Conservation (phyloP, 2,113 vertebrate species). For the Sinocyclocheilus rhinocerous region DNA sequence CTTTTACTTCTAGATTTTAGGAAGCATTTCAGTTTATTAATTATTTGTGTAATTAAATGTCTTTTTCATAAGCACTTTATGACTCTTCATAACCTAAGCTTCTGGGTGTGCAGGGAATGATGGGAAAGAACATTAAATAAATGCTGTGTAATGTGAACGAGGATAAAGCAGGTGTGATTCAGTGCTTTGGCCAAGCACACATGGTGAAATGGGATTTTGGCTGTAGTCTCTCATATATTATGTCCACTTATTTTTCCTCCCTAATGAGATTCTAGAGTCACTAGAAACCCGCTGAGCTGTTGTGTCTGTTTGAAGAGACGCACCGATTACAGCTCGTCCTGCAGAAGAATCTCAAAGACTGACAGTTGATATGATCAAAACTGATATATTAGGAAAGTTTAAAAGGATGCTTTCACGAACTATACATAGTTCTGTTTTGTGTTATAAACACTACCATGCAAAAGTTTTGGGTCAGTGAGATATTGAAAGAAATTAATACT, state of each 20-base stretch:
- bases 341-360: neutral
- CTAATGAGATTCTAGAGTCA: constrained; percentile 49
- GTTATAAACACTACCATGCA: neutral
- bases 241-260: neutral
- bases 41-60: neutral
- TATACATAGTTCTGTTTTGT: neutral
- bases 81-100: neutral
- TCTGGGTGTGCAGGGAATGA: neutral
- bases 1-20: neutral
- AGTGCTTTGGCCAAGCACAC: too few species aligned
- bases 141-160: constrained; percentile 44
- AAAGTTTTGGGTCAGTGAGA: too few species aligned
- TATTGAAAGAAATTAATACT: too few species aligned
- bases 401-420: neutral
- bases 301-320: constrained; percentile 27
- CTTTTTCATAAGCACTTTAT: constrained; percentile 5
- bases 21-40: neutral
- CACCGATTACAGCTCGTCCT: neutral
- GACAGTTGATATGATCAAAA: neutral
- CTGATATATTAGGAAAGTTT: neutral
- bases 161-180: neutral
- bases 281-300: constrained; percentile 48
- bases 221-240: too few species aligned
- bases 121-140: constrained; percentile 50
- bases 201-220: too few species aligned